Evolutionary conservation across 2,888 invertebrate species (phyloP).

Genomic region (Drosophila austrosaltans): DNA sequence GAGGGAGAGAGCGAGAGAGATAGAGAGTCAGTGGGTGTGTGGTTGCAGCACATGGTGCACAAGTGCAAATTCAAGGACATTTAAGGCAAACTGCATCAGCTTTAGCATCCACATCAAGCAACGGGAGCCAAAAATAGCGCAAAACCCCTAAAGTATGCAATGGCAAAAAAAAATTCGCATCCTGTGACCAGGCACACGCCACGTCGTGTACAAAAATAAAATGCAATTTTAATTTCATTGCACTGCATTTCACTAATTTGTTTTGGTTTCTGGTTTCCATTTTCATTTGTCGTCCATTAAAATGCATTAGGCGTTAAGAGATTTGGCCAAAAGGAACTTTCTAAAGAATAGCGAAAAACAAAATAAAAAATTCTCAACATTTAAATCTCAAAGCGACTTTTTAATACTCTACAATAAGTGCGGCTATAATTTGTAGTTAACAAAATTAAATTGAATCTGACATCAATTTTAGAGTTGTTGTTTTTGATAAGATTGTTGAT

Average conservation of each 20-base stretch:
- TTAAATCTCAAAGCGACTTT: neutral
- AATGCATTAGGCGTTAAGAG: constrained; percentile 64
- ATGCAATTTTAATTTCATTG: constrained; percentile 73
- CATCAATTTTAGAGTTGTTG: too few species aligned
- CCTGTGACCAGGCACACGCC: constrained; percentile 20
- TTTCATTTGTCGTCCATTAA: constrained; percentile 61
- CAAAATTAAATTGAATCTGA: neutral
- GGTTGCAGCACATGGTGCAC: constrained; percentile 9
- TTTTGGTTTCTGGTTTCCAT: constrained; percentile 50
- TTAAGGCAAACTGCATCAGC: constrained; percentile 12
- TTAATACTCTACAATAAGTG: neutral
- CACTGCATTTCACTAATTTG: constrained; percentile 57
- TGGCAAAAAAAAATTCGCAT: constrained; percentile 13
- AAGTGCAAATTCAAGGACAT: constrained; percentile 19
- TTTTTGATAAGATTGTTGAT: too few species aligned
- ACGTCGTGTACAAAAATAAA: constrained; percentile 50
- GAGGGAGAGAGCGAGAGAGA: neutral
- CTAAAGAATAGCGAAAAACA: neutral
- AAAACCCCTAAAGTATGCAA: constrained; percentile 41
- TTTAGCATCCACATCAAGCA: constrained; percentile 13
- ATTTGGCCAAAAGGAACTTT: neutral
- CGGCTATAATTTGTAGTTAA: neutral
- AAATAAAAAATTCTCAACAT: neutral
- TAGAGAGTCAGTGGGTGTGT: neutral
- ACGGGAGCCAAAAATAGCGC: constrained; percentile 54